phyloP scores from a whole-genome alignment of 1,140 invertebrate species.

The Polypedilum vanderplanki region DNA sequence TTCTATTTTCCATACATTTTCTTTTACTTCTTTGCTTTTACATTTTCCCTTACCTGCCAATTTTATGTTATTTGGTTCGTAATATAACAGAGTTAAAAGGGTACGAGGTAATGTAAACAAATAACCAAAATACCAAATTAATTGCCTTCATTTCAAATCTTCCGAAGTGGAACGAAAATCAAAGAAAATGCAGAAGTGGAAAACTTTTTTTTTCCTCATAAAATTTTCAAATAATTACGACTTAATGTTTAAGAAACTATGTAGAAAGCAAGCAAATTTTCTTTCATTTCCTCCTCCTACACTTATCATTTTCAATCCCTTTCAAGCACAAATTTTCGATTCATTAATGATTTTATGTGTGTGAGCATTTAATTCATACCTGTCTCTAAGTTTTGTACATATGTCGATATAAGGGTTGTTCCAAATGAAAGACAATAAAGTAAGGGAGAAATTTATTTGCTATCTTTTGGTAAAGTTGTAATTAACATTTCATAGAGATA shows the following conservation, averaged over 20 bases:
- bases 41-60: not conserved
- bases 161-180: not conserved
- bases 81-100: not conserved
- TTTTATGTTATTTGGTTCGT: not conserved
- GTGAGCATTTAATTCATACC: not conserved
- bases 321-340: not conserved
- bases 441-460: constrained; percentile 6
- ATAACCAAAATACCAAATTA: constrained; percentile 19
- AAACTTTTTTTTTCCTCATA: no score
- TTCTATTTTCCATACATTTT: not conserved
- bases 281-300: not conserved
- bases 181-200: no score
- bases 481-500: constrained; percentile 6
- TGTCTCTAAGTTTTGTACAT: not conserved
- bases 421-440: not conserved
- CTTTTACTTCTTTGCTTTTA: no score
- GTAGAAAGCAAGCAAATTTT: not conserved
- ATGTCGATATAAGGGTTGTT: no score
- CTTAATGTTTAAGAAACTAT: not conserved
- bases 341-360: not conserved
- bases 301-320: not conserved
- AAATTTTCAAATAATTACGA: no score
- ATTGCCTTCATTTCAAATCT: constrained; percentile 1
- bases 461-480: constrained; percentile 19
- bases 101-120: not conserved